phyloP scores from a whole-genome alignment of 2,797 vertebrate species.

The Enoplosus armatus region DNA sequence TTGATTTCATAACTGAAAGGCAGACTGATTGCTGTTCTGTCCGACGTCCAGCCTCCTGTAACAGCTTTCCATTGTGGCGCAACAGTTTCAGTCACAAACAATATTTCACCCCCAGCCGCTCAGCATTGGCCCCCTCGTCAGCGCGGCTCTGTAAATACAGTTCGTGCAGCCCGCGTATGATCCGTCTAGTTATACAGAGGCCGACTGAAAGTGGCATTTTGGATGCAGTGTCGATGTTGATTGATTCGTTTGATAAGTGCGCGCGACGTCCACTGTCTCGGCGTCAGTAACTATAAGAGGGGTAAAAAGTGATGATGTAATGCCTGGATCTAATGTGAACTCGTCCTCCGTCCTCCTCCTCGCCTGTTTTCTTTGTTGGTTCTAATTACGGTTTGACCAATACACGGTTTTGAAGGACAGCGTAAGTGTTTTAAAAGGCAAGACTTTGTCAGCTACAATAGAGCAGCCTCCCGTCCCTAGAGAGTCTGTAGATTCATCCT shows the following conservation, averaged over 20 bases:
- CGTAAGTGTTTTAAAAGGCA: neutral
- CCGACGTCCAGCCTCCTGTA: neutral
- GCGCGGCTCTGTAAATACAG: constrained; percentile 15
- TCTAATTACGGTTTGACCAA: constrained; percentile 4
- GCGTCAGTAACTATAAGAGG: neutral
- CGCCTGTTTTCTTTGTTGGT: neutral
- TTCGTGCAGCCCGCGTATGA: constrained; percentile 2
- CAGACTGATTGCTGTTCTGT: constrained; percentile 14
- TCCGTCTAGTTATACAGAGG: neutral
- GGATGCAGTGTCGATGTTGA: constrained; percentile 19
- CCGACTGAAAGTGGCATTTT: constrained; percentile 23
- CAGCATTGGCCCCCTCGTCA: neutral
- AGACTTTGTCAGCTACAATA: neutral
- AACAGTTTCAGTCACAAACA: constrained; percentile 24
- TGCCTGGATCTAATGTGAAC: neutral
- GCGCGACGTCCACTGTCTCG: neutral
- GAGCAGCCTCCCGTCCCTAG: constrained; percentile 18
- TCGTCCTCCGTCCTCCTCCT: neutral
- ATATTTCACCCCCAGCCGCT: constrained; percentile 11
- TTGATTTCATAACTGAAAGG: constrained; percentile 13
- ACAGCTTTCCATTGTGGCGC: constrained; percentile 14
- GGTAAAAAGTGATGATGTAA: constrained; percentile 2
- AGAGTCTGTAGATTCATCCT: constrained; percentile 25
- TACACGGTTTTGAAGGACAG: constrained; percentile 6
- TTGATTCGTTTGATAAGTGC: constrained; percentile 21